Percentiles rank a stretch among this genome's conserved stretches.
phyloP scores from a whole-genome alignment of 2,797 vertebrate genomes.

The Acanthis flammea region DNA sequence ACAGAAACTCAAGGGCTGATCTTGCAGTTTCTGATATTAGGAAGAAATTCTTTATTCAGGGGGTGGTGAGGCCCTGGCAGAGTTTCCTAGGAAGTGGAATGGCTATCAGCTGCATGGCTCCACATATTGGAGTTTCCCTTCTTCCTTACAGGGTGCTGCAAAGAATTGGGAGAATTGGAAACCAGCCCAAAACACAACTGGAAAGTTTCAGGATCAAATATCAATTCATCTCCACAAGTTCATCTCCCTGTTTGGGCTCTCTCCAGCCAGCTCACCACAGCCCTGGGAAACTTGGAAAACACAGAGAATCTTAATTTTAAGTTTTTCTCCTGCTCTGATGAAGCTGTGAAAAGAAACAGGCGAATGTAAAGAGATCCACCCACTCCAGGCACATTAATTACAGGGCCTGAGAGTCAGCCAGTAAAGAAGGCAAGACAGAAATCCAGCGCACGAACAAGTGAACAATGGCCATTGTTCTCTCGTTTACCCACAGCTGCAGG shows the following conservation, averaged over 20 bases:
- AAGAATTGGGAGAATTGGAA: neutral
- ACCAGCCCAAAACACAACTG: neutral
- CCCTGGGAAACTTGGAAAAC: neutral
- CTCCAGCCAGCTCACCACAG: neutral
- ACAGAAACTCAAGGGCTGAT: neutral
- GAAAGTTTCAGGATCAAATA: neutral
- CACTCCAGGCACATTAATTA: slow-evolving; percentile 11
- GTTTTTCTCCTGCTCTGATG: neutral
- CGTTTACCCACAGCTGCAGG: neutral
- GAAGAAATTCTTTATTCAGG: neutral
- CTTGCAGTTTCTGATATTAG: neutral
- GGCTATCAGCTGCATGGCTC: neutral
- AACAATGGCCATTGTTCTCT: neutral
- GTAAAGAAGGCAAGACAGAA: neutral
- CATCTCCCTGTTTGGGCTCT: neutral
- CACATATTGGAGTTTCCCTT: neutral
- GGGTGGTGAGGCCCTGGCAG: neutral
- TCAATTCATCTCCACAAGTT: neutral
- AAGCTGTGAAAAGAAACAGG: neutral
- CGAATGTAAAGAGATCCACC: neutral
- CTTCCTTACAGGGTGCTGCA: neutral
- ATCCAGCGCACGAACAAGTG: neutral
- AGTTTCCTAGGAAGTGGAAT: neutral
- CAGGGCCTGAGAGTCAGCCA: neutral
- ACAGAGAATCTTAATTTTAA: neutral